Conservation (phyloP, 2,888 invertebrate species). For the Trissonchulus sp. region DNA sequence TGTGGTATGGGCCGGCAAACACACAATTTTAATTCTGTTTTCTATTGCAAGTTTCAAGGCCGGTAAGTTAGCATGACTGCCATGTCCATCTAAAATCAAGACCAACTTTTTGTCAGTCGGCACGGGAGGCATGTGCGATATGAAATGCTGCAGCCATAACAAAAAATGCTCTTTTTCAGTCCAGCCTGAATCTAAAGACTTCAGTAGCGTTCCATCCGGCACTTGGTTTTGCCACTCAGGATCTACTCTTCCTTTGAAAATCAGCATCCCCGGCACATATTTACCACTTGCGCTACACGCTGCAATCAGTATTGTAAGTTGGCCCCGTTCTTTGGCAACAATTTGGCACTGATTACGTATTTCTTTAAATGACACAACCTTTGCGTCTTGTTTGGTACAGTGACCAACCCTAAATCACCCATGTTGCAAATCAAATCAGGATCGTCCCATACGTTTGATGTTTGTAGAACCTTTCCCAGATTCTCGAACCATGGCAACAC, state of each 20-base stretch:
- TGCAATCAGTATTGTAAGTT: background rate
- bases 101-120: background rate
- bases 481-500: background rate
- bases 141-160: background rate
- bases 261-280: background rate
- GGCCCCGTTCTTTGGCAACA: background rate
- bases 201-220: background rate
- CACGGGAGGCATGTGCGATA: background rate
- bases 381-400: background rate
- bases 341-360: background rate
- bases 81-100: background rate
- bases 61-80: background rate
- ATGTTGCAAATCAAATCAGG: background rate
- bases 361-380: background rate
- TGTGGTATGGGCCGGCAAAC: background rate
- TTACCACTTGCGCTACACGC: background rate
- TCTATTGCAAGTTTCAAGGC: background rate
- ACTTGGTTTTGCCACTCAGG: background rate
- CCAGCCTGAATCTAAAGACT: background rate
- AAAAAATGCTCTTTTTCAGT: background rate
- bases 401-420: background rate
- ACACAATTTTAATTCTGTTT: background rate
- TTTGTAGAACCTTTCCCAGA: background rate
- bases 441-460: background rate
- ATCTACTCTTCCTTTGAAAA: background rate